Evolutionary conservation across 2,888 invertebrate species (phyloP).

Genomic region (Erynnis tages): DNA sequence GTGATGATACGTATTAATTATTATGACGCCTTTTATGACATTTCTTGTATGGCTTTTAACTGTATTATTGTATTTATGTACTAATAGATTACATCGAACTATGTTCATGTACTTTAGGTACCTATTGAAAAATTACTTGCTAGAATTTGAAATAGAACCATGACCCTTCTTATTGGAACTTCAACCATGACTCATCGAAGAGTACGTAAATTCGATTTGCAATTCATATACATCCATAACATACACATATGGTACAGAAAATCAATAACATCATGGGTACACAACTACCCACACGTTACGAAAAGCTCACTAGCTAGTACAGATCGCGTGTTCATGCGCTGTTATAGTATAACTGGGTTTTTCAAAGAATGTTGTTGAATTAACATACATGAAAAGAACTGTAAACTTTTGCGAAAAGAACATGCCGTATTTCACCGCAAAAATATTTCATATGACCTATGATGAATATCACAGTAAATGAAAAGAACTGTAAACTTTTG

Average conservation of each 20-base stretch:
- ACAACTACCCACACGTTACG: constrained; percentile 31
- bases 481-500: too few species aligned
- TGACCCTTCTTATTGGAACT: too few species aligned
- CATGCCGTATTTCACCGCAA: constrained; percentile 19
- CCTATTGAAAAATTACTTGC: neutral
- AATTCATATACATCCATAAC: neutral
- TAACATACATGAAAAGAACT: constrained; percentile 53
- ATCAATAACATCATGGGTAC: constrained; percentile 32
- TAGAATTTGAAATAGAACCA: too few species aligned
- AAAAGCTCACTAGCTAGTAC: constrained; percentile 36
- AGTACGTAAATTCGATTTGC: neutral
- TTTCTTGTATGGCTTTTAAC: too few species aligned
- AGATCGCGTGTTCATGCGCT: constrained; percentile 52
- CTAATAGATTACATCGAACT: too few species aligned
- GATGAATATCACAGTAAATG: neutral
- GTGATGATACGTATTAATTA: too few species aligned
- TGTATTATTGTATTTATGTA: too few species aligned
- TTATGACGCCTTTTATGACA: too few species aligned
- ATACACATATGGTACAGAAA: constrained; percentile 26
- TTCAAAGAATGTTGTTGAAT: constrained; percentile 45
- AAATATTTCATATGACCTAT: neutral
- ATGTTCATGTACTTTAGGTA: neutral
- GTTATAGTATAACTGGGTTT: constrained; percentile 39
- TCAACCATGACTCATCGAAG: neutral
- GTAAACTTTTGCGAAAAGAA: constrained; percentile 50